Base-by-base conservation (phyloP, 2,797 vertebrate species). In the Phoebastria nigripes region DNA sequence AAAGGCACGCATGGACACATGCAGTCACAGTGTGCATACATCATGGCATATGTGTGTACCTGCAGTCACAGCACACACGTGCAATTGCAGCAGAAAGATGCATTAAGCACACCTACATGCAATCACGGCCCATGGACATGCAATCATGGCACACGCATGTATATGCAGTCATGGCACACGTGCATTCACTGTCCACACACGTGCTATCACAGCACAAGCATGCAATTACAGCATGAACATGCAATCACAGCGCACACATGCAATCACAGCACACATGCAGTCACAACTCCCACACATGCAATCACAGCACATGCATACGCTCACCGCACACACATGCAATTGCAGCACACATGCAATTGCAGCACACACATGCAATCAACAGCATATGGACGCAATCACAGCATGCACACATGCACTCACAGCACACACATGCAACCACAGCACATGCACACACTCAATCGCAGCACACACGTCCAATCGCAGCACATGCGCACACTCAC, bases 11-110 rank as follows among this genome's bases (percentile, higher is more conserved):
- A 1, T 0, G 26, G 47, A 26, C 33, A 20, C 6, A 1, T 2
- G 12, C 6, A 11, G 25, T 12, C n/a, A 3, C 9, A 3, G n/a
- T 0, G 14, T 4, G 24, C 52, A 6, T 0, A 19, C n/a, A 26
- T 22, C 39, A 21, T 1, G 2, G 49, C 33, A 44, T 47, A 56
- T 6, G 6, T 2, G 4, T 35, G 46, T 26, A 7, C 13, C 24
- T 44, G 49, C 33, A 2, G 9, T 15, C 25, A 10, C 33, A 33
- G 15, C 31, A 26, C 2, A 8, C 19, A 2, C 2, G 1, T 6
- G n/a, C 20, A 11, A 8, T 4, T 13, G 26, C n/a, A 29, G 74
- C 33, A 24, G 39, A 6, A 13, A 21, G 17, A 6, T 9, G 22
- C 21, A 17, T 1, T 37, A 6, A 39, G 33, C n/a, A 15, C 6